Percentiles rank a stretch among this genome's conserved stretches.
Evolutionary conservation across 2,888 invertebrate genomes (phyloP).

Genomic region (Lasioglossum pauxillum): DNA sequence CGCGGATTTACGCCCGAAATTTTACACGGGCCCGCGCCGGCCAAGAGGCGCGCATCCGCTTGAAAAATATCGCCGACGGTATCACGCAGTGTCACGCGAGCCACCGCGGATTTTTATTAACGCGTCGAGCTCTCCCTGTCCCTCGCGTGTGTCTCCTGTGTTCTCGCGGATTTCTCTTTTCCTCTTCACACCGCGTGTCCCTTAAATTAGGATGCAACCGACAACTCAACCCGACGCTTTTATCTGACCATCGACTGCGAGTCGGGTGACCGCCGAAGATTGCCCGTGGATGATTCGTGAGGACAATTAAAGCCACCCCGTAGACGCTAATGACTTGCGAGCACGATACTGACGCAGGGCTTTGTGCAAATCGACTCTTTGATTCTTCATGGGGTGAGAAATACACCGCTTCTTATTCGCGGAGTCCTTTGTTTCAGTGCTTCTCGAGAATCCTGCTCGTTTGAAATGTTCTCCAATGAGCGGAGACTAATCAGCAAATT

Average conservation of each 20-base stretch:
- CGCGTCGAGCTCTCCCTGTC: constrained; percentile 1
- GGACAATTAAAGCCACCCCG: not conserved
- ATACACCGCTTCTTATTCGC: not conserved
- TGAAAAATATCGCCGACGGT: constrained; percentile 65
- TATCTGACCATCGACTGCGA: constrained; percentile 68
- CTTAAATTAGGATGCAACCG: constrained; percentile 69
- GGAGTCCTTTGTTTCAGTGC: not conserved
- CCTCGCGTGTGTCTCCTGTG: constrained; percentile 14
- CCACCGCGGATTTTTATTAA: constrained; percentile 66
- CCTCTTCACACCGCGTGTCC: constrained; percentile 16
- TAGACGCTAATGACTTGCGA: not conserved
- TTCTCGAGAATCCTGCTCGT: not conserved
- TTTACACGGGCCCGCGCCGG: constrained; percentile 40
- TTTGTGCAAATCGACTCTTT: not conserved
- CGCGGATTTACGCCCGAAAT: constrained; percentile 51
- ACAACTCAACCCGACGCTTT: constrained; percentile 3
- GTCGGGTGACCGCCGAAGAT: constrained; percentile 52
- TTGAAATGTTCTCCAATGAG: not conserved
- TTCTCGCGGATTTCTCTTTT: constrained; percentile 18
- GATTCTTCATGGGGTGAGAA: not conserved
- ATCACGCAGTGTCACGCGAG: constrained; percentile 68
- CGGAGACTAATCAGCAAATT: too few relatives aligned
- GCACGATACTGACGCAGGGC: not conserved
- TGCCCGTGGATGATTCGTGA: constrained; percentile 18
- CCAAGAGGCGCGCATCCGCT: constrained; percentile 45